phyloP scores from a whole-genome alignment of 2,888 invertebrate species.

The Nomada goodeniana region DNA sequence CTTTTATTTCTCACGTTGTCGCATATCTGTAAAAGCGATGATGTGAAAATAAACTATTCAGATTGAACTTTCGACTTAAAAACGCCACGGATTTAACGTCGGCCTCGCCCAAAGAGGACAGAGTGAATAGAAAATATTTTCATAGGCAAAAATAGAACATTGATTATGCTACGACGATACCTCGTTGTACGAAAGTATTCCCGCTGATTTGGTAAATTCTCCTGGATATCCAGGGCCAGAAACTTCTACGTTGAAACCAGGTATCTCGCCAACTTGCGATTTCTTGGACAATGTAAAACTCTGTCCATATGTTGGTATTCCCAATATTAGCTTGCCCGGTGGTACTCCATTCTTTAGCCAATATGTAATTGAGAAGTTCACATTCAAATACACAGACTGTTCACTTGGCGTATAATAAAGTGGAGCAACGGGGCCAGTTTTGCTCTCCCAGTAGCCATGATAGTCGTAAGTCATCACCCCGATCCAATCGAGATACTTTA shows the following conservation, averaged over 20 bases:
- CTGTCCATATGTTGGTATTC: constrained; percentile 94
- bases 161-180: constrained; percentile 52
- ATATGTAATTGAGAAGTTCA: constrained; percentile 94
- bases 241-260: constrained; percentile 89
- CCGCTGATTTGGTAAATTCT: constrained; percentile 92
- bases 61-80: not conserved
- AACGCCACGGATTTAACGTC: not conserved
- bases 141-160: not conserved
- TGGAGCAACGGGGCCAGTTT: constrained; percentile 95
- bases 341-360: constrained; percentile 95
- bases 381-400: constrained; percentile 91
- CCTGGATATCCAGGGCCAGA: constrained; percentile 92
- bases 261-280: constrained; percentile 65
- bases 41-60: not conserved
- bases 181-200: constrained; percentile 95
- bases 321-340: constrained; percentile 92
- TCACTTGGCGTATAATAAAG: constrained; percentile 92
- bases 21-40: constrained; percentile 88
- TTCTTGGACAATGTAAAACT: constrained; percentile 87
- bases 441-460: constrained; percentile 96
- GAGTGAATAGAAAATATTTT: not conserved
- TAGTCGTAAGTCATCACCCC: constrained; percentile 97
- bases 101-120: not conserved
- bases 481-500: constrained; percentile 93
- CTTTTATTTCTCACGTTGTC: constrained; percentile 91